Base-by-base conservation (phyloP, 1,140 invertebrate species). In the Lordiphosa mommai region DNA sequence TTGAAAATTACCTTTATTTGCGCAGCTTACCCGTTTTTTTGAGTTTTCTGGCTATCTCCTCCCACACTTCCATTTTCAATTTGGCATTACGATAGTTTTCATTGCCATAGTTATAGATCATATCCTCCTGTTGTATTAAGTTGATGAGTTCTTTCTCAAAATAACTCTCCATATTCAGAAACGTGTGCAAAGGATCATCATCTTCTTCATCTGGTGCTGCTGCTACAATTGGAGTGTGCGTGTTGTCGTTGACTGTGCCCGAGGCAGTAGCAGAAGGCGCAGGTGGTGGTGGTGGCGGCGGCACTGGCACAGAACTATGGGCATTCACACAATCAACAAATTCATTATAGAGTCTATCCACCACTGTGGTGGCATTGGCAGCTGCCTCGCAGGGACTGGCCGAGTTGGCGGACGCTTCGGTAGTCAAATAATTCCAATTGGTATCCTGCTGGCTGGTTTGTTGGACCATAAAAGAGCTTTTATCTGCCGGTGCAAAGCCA, bases 81-180 rank as follows among this genome's bases (percentile, higher is more conserved):
- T 88, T 88, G 10, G 74, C 69, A 49, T 88, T 88, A 13, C 86
- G 82, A 70, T 88, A 88, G 52, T 85, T 85, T 20, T 80, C 74
- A 64, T 88, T 84, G 40, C 70, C 67, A 37, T 74, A 82, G 40
- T 88, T 88, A 61, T 88, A 88, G 9, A 88, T 61, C 49, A 88
- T 66, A 27, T 88, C 82, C 36, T 86, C 86, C 20, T 86, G 66
- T 40, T 87, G 73, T 37, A 88, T 70, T n/a, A 88, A 38, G 6
- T 57, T 53, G 8, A 88, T 88, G 1, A 88, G 61, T 34, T 88
- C 86, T 36, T 88, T 88, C 30, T 88, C 86, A 13, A 88, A 88
- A 43, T 87, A 88, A 48, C 79, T 85, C 46, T 88, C 86, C 41
- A 88, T 88, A 17, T 88, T 85, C 0, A 88, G 56, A 50, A 87